Evolutionary conservation across 2,888 invertebrate species (phyloP), one percentile per base, ranked within the genome.

Genomic region (Drosophila hamatofila): DNA sequence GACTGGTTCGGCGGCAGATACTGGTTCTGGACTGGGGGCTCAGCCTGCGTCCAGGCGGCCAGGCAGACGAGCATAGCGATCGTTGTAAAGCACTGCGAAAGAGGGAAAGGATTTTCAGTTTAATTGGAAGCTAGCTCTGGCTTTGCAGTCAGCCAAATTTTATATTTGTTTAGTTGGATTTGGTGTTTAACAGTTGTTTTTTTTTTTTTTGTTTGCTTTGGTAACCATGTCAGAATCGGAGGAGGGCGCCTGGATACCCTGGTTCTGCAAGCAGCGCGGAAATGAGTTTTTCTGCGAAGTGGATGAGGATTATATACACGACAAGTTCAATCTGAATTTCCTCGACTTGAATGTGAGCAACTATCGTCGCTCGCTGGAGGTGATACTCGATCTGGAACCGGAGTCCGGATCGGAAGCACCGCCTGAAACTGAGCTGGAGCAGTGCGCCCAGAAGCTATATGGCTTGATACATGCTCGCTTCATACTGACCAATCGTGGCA

Each of bases 211-310:
- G 2, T 8, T 39, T n/a, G 16, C 21, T 57, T 59, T 37, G 37
- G 18, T 25, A 44, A 96, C 96, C 95, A 98, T 98, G 98, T 98
- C 98, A 94, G 98, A 98, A 94, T 98, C 98, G 92, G 98, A 98
- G 95, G 98, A 99, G 95, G 97, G 98, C 90, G 98, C 98, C 89
- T 99, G 99, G 99, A 99, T 99, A 93, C 97, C 98, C 86, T 99
- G 99, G 99, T 99, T 99, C 94, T 99, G 99, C 94, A 97, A 98
- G 87, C 95, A 99, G 88, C 95, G 98, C 81, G 99, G 99, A 86
- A 98, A 99, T 94, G 99, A 99, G 93, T 99, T 98, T 93, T 99
- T 98, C 93, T 99, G 99, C 93, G 98, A 98, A 98, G 98, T 99
- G 75, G 99, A 99, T 93, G 99, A 99, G 93, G 99, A 99, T 93